A percentile compares a stretch with the other conserved stretches of the same genome.
Evolutionary conservation across 2,888 invertebrate genomes (phyloP).

Genomic region (Himalopsyche kuldschensis): DNA sequence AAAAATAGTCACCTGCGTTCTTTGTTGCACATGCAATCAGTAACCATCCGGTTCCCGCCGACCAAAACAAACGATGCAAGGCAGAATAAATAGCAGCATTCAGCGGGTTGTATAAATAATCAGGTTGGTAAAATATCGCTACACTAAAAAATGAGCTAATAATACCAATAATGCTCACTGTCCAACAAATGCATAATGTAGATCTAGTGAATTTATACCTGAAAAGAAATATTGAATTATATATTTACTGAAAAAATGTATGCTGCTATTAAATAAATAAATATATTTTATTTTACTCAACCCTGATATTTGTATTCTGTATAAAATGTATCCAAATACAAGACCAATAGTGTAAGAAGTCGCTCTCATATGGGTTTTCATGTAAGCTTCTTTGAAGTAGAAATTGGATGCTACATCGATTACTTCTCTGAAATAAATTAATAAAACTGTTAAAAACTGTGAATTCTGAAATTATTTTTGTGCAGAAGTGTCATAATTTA

Average conservation of each 20-base stretch:
- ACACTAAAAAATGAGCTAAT: conserved; percentile 64
- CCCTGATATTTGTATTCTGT: conserved; percentile 65
- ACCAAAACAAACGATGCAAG: conserved; percentile 70
- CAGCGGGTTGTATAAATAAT: conserved; percentile 59
- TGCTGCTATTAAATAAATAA: conserved; percentile 6
- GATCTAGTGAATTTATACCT: conserved; percentile 45
- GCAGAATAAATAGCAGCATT: conserved; percentile 69
- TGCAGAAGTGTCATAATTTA: not conserved
- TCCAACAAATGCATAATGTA: conserved; percentile 43
- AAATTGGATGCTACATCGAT: conserved; percentile 64
- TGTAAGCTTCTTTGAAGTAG: conserved; percentile 67
- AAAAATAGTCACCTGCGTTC: conserved; percentile 59
- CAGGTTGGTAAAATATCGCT: conserved; percentile 65
- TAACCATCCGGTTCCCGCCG: conserved; percentile 68
- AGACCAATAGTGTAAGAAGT: conserved; percentile 71
- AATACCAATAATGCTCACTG: conserved; percentile 51
- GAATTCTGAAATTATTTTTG: too few relatives aligned
- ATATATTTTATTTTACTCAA: conserved; percentile 43
- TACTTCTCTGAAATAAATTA: conserved; percentile 61
- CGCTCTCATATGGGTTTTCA: conserved; percentile 77
- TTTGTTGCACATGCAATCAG: conserved; percentile 67
- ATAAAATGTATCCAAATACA: conserved; percentile 66
- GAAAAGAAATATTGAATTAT: conserved; percentile 37
- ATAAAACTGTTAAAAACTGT: not conserved
- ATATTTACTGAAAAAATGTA: not conserved